Conservation (phyloP, 1,140 invertebrate species). For the Hermetia illucens region DNA sequence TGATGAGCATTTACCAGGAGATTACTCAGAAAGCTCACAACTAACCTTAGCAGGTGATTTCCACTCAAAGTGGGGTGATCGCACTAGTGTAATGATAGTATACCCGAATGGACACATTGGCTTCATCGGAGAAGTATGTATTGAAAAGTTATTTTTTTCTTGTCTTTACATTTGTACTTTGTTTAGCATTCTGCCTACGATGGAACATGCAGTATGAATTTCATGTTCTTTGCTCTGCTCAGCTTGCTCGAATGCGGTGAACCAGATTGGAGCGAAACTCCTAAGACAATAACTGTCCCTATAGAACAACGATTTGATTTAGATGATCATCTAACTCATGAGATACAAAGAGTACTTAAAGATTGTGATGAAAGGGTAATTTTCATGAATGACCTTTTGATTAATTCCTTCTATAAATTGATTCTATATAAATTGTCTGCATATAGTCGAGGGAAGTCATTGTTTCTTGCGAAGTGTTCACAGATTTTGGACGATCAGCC, state of each 20-base stretch:
- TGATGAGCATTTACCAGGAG: constrained; percentile 35
- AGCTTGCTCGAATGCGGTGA: constrained; percentile 26
- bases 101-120: constrained; percentile 36
- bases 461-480: constrained; percentile 27
- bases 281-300: not conserved
- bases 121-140: constrained; percentile 21
- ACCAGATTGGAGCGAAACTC: constrained; percentile 15
- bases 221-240: constrained; percentile 20
- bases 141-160: constrained; percentile 3
- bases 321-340: constrained; percentile 15
- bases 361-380: constrained; percentile 18
- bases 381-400: not conserved
- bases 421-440: constrained; percentile 2
- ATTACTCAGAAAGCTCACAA: constrained; percentile 28
- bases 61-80: constrained; percentile 40
- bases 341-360: constrained; percentile 18
- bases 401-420: not conserved
- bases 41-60: constrained; percentile 31
- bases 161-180: too few relatives aligned
- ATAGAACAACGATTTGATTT: constrained; percentile 20
- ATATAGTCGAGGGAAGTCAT: constrained; percentile 32
- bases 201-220: constrained; percentile 36
- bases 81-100: constrained; percentile 31
- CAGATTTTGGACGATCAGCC: constrained; percentile 38
- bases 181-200: constrained; percentile 38